These are phyloP conservation scores for Euzophera pinguis DNA, from an alignment of 2,888 invertebrate genomes.

Conservation along the genomic window DNA sequence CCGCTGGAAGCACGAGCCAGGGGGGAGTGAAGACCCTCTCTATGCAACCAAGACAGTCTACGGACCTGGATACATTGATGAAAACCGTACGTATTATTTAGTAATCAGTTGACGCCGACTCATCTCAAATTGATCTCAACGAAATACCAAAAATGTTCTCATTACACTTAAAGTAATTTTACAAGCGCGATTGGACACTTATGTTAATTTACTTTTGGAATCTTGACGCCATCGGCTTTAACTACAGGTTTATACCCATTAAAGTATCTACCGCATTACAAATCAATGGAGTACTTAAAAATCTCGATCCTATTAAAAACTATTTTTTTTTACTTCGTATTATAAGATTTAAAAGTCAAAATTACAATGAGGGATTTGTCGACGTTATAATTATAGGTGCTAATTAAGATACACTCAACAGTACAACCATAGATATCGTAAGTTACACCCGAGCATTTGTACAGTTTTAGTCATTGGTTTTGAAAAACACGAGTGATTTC, in stretches of 20 bases:
- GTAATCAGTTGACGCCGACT: slow-evolving; percentile 40
- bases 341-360: no score
- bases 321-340: no score
- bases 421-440: slow-evolving; percentile 78
- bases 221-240: no score
- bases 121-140: slow-evolving; percentile 33
- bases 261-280: no score
- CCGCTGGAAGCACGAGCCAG: slow-evolving; percentile 75
- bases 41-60: slow-evolving; percentile 80
- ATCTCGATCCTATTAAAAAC: no score
- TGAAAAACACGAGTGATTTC: slow-evolving; percentile 35
- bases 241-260: no score
- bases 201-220: no score
- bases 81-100: slow-evolving; percentile 75
- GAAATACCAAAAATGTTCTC: no score
- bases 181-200: no score
- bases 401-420: slow-evolving; percentile 45
- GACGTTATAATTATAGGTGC: slow-evolving; percentile 42
- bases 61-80: slow-evolving; percentile 76
- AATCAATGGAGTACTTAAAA: no score
- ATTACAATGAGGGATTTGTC: slow-evolving; percentile 44
- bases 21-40: slow-evolving; percentile 71
- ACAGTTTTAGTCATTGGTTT: slow-evolving; percentile 42
- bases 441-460: slow-evolving; percentile 60
- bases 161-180: no score